Base-by-base conservation (phyloP, 53 echinoderm and acorn worm species). In the Patiria pectinifera region DNA sequence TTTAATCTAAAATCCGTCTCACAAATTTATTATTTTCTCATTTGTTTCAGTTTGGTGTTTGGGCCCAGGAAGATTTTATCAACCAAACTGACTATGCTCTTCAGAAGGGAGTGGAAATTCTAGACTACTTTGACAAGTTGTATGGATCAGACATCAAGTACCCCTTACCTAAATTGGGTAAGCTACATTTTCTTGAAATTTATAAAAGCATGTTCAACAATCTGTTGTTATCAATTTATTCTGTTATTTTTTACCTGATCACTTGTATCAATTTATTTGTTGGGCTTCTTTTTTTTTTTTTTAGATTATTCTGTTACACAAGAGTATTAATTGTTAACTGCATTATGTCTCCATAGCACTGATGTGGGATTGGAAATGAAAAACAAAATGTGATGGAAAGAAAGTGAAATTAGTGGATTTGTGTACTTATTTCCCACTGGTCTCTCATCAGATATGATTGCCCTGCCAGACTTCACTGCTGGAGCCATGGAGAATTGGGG, bases 401-500 rank as follows among this genome's bases (percentile, higher is more conserved):
- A 53, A 53, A 8, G 53, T 0, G 53, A 8, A 53, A 2, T 35
- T 35, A 35, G 15, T 66, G 3, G 14, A 66, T 66, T 66, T 66
- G 19, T 8, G 12, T 3, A 66, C 10, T 14, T 66, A 13, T 11
- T 66, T 18, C 66, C 3, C 19, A 2, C 60, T 60, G 60, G 8
- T 66, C 10, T 66, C 12, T 66, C 66, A 9, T 59, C 87, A 97
- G 97, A 97, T 80, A 97, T 94, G 94, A 93, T 96, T 26, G 96
- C 97, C 4, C 87, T 96, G 59, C 97, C 97, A 45, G 97, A 97
- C 71, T 97, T 87, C 63, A 87, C 83, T 5, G 94, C 94, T 2
- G 95, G 95, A 22, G 97, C 96, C 11, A 97, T 97, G 97, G 97
- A 97, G 79, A 97, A 97, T 87, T 97, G 97, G 97, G 97, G 87